phyloP scores from a whole-genome alignment of 2,888 invertebrate genomes.

The Zaprionus bogoriensis region DNA sequence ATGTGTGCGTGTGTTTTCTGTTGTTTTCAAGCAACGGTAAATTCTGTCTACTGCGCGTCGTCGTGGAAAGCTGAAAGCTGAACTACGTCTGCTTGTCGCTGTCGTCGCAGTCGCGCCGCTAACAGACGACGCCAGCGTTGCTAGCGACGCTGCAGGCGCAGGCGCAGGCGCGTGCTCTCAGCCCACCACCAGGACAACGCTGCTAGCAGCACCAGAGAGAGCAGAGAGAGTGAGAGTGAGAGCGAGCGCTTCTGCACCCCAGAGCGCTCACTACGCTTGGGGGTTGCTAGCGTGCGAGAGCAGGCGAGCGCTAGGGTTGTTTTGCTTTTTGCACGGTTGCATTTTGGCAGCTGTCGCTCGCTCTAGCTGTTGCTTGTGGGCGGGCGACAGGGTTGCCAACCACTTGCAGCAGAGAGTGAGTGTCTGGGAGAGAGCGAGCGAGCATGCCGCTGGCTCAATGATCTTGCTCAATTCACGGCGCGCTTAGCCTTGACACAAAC shows the following conservation, averaged over 20 bases:
- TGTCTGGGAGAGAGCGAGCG: not conserved
- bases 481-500: conserved; percentile 35
- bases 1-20: conserved; percentile 24
- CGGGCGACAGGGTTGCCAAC: not conserved
- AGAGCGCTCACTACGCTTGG: too few species aligned
- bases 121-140: conserved; percentile 20
- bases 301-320: conserved; percentile 26
- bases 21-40: conserved; percentile 22
- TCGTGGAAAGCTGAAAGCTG: conserved; percentile 62
- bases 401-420: not conserved
- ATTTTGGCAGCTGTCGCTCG: not conserved
- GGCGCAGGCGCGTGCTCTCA: conserved; percentile 52
- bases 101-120: not conserved
- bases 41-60: conserved; percentile 56
- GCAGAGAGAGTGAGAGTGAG: conserved; percentile 4
- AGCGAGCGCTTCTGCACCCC: not conserved
- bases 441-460: not conserved
- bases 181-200: conserved; percentile 40
- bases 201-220: too few species aligned
- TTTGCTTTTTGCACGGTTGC: conserved; percentile 12
- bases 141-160: conserved; percentile 34
- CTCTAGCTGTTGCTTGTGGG: not conserved
- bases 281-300: too few species aligned
- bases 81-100: conserved; percentile 68
- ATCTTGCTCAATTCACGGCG: not conserved